phyloP scores from a whole-genome alignment of 2,888 invertebrate species.

The Meiosimyza decipiens region DNA sequence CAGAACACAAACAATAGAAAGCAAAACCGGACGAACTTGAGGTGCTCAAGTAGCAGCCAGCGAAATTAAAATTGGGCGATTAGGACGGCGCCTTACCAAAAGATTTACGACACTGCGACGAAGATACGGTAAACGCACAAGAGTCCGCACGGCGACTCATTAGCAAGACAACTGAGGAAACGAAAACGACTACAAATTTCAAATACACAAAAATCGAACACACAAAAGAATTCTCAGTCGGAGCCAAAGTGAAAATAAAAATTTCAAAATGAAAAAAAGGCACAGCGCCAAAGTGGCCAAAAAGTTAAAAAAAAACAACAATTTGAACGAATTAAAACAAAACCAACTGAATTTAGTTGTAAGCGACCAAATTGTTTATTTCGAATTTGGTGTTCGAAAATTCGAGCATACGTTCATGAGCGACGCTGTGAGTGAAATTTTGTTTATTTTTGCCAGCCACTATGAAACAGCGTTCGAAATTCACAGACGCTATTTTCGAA shows the following conservation, averaged over 20 bases:
- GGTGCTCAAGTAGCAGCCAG: not conserved
- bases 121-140: not conserved
- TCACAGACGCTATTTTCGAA: constrained; percentile 2
- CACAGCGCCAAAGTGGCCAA: constrained; percentile 11
- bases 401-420: constrained; percentile 1
- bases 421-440: not conserved
- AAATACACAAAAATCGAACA: too few relatives aligned
- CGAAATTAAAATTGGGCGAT: not conserved
- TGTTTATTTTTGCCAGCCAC: not conserved
- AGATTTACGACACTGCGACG: constrained; percentile 26
- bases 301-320: not conserved
- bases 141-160: constrained; percentile 27
- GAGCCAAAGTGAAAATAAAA: too few relatives aligned
- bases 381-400: constrained; percentile 14
- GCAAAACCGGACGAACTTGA: not conserved
- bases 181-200: too few relatives aligned
- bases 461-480: not conserved
- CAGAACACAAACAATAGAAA: not conserved
- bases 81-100: constrained; percentile 12
- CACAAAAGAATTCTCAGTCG: too few relatives aligned
- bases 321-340: not conserved
- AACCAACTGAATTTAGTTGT: not conserved
- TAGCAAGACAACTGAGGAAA: constrained; percentile 24
- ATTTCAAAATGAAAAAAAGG: too few relatives aligned
- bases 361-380: constrained; percentile 11